A percentile compares a stretch with the other conserved stretches of the same genome.
These are phyloP conservation scores for Buathra laborator DNA, from an alignment of 2,888 invertebrate genomes.

Conservation along the genomic window DNA sequence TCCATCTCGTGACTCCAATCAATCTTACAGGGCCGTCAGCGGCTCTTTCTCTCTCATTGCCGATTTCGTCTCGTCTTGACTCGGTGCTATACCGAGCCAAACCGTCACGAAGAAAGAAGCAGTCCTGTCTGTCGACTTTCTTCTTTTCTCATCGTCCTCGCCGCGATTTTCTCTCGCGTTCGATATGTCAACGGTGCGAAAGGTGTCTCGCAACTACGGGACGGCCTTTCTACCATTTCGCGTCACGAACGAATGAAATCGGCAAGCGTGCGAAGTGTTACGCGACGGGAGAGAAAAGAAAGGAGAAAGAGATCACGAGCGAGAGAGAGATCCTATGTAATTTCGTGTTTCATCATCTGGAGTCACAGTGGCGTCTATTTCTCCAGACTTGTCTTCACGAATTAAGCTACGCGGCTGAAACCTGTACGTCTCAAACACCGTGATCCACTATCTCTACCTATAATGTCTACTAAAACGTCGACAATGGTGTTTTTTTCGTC, in stretches of 20 bases:
- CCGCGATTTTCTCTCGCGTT: conserved; percentile 11
- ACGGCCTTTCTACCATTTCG: conserved; percentile 35
- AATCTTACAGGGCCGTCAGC: conserved; percentile 83
- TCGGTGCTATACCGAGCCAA: not conserved
- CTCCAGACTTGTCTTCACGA: not conserved
- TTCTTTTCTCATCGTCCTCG: conserved; percentile 21
- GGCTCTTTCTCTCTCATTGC: conserved; percentile 63
- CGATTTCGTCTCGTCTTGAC: conserved; percentile 16
- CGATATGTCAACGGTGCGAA: conserved; percentile 24
- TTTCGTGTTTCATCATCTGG: conserved; percentile 48
- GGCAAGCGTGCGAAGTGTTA: conserved; percentile 17
- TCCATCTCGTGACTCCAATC: conserved; percentile 85
- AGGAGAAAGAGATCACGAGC: not conserved
- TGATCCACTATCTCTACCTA: not conserved
- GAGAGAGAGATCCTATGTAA: conserved; percentile 15
- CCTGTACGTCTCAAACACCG: not conserved
- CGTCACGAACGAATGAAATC: conserved; percentile 53
- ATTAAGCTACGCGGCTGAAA: not conserved
- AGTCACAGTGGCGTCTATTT: conserved; percentile 9
- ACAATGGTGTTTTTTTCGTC: too few relatives aligned
- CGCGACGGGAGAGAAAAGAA: not conserved
- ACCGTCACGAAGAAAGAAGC: conserved; percentile 28
- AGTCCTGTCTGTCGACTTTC: conserved; percentile 5
- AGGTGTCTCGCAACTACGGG: conserved; percentile 16
- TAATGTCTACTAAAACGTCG: too few relatives aligned